Conservation (phyloP, 2,797 vertebrate species). For the Scolopax bukidnonensis region DNA sequence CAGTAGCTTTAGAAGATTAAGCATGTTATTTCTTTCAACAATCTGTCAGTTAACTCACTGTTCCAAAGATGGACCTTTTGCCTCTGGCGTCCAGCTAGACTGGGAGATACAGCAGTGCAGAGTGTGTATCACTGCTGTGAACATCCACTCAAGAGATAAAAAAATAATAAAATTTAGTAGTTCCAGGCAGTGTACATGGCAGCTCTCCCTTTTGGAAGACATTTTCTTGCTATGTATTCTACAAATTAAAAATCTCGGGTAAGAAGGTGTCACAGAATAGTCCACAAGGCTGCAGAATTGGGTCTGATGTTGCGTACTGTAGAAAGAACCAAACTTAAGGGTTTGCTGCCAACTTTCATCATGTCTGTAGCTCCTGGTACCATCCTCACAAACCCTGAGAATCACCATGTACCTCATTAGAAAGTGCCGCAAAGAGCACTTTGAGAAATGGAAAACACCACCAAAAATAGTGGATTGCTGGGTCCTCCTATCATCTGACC, state of each 20-base stretch:
- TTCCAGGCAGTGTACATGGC: background rate
- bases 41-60: background rate
- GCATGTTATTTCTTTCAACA: background rate
- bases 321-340: background rate
- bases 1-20: background rate
- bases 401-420: background rate
- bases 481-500: background rate
- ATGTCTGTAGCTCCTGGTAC: background rate
- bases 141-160: background rate
- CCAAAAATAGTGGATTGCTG: background rate
- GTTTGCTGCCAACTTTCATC: background rate
- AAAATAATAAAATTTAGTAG: background rate
- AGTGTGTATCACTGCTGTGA: background rate
- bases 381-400: background rate
- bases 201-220: background rate
- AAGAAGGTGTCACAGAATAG: background rate
- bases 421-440: background rate
- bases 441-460: background rate
- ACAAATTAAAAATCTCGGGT: background rate
- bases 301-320: fast-evolving
- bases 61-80: background rate
- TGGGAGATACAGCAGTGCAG: background rate
- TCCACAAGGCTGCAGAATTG: background rate
- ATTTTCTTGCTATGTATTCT: background rate
- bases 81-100: background rate